These are phyloP conservation scores for Plagiodera versicolora DNA, from an alignment of 2,888 invertebrate genomes.

Conservation along the genomic window DNA sequence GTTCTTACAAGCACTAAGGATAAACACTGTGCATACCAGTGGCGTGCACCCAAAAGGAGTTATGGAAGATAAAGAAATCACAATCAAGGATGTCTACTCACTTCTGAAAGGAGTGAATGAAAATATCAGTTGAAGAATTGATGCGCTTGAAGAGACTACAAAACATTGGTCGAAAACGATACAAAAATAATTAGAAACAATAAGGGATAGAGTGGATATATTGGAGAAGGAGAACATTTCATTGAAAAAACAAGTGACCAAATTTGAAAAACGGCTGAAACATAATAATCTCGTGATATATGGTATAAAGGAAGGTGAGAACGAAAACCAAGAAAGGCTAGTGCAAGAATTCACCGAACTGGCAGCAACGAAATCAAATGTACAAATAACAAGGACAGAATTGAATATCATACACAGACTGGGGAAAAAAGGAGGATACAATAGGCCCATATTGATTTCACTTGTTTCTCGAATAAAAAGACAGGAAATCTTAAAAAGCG, in stretches of 20 bases:
- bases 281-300: slow-evolving; percentile 1
- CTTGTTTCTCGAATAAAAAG: slow-evolving; percentile 6
- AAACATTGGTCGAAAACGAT: background rate
- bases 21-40: slow-evolving; percentile 3
- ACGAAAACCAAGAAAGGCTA: background rate
- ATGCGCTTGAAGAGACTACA: background rate
- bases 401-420: background rate
- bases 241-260: background rate
- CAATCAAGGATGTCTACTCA: slow-evolving; percentile 1
- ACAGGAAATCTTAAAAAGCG: slow-evolving; percentile 1
- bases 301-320: slow-evolving; percentile 8
- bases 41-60: background rate
- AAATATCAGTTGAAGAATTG: background rate
- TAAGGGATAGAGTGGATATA: background rate
- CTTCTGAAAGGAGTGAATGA: background rate
- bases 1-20: too few species aligned
- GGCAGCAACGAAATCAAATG: slow-evolving; percentile 1
- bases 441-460: slow-evolving; percentile 5
- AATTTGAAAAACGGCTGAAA: slow-evolving; percentile 5
- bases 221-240: background rate
- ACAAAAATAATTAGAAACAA: background rate
- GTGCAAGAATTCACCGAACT: background rate
- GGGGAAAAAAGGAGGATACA: slow-evolving; percentile 2
- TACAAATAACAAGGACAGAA: slow-evolving; percentile 2
- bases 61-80: background rate